Evolutionary conservation across 2,113 vertebrate species (phyloP), one percentile per base, ranked within the genome.

Genomic region (Brachirus orientalis): DNA sequence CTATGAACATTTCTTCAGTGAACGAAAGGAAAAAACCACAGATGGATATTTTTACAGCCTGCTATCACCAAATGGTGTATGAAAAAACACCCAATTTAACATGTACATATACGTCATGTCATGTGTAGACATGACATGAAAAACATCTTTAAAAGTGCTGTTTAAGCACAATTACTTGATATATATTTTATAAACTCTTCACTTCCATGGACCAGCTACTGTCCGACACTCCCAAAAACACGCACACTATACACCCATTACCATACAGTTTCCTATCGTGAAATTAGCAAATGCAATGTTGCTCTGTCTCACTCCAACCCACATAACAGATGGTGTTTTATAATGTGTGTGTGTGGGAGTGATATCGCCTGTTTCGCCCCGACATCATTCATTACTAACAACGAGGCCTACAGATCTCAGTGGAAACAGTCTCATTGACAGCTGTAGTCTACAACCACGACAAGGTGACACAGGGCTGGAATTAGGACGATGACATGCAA

Each of bases 381-480:
- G 59, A 61, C 55, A 77, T 75, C 57, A 61, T 67, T 83, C 65
- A 65, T 51, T 22, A 77, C 88, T 77, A 86, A 58, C 66, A 50
- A 80, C 48, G 6, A 12, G 18, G 8, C 18, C 66, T 52, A 66
- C 56, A 69, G 57, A 79, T 80, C 69, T 64, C 52, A 67, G 22
- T 18, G 33, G 35, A 37, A 55, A 69, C 18, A 33, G 33, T 38
- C 46, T 75, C 56, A 52, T 50, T 54, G 7, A 5, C 61, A 56
- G 41, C 59, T 20, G 7, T 17, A 35, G 51, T 46, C 52, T 7
- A n/a, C 12, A 9, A 11, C 60, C 18, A 13, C 38, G 33, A 28
- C 45, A 44, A 62, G 38, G 38, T 28, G 10, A 38, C 56, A 45
- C 41, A 57, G 17, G 22, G 16, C 28, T 41, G 50, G 38, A 45